Base-by-base conservation (phyloP, 2,888 invertebrate genomes). In the Cyaniris semiargus region DNA sequence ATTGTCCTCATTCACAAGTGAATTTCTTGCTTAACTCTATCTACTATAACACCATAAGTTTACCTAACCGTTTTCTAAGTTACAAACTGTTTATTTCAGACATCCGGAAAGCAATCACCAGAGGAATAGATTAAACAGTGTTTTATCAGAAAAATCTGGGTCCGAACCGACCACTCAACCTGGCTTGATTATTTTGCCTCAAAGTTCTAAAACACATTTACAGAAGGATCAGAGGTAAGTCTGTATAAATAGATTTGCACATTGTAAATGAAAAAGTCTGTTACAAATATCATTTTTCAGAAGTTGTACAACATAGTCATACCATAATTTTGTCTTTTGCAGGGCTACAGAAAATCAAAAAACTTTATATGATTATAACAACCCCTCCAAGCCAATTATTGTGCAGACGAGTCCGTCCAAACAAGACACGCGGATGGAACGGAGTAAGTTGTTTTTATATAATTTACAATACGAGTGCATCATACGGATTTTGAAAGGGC, bases 331-430 rank as follows among this genome's bases (percentile, higher is more conserved):
- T 13, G 10, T 60, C 71, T 77, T 21, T 44, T 72, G 75, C 44
- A n/a, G 92, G 75, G 87, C 85, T 58, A 80, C 82, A 27, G 92
- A 93, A 77, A 88, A 85, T 31, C 92, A 91, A 78, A 94, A 92
- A 85, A 90, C 88, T 38, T 85, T 94, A 60, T 94, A 86, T 82
- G 92, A 93, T 80, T 90, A 91, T 81, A 92, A 94, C 60, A 94
- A 93, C 85, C 94, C 94, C 81, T 95, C 95, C 79, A 96, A 96
- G 90, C 97, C 97, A 27, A 97, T 97, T 80, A 95, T 97, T 81
- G 95, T 96, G 79, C 95, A 95, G 83, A 90, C 91, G 78, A 90
- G 88, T 85, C 88, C 90, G 75, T 86, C 87, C 71, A 92, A 92
- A 88, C 83, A 87, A 60, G 92, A 93, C 80, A 84, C 86, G 78